Evolutionary conservation across 2,888 invertebrate genomes (phyloP), one percentile per base, ranked within the genome.

Genomic region (Phrixothrix hirtus): DNA sequence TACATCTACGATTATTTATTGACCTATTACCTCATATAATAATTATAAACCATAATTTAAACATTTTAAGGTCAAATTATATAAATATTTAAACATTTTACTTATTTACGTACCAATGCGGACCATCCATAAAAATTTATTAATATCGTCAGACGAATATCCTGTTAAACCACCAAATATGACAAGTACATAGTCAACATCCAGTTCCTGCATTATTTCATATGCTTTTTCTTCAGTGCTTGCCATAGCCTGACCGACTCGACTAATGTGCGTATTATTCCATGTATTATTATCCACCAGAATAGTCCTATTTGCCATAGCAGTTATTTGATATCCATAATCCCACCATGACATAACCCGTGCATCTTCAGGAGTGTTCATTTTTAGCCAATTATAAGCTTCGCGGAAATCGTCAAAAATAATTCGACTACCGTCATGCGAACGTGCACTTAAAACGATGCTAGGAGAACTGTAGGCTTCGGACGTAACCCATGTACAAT

Each of bases 301-400:
- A 64, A 97, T 95, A 0, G 98, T 66, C 12, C 96, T 82, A 79
- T 98, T 98, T 10, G 97, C 98, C 97, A 99, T 98, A 1, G 97
- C 96, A 1, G 98, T 97, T 79, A 98, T 97, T 78, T 94, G 94
- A 78, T 98, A 98, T 0, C 98, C 98, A 77, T 98, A 99, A 82
- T 97, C 96, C 96, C 98, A 99, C 98, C 98, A 99, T 0, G 96
- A 96, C 97, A 99, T 98, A 49, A 99, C 89, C 74, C 93, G 91
- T 1, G 97, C 88, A 76, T 97, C 89, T 80, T 92, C 91, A 1
- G 89, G 86, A 1, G 94, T 93, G 70, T 93, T 98, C 88, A 96
- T 95, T 75, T 95, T 85, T 61, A 98, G 81, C 98, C 98, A 98
- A 64, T 95, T 96, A 77, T 98, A 98, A 0, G 97, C 97, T 75